These are phyloP conservation scores for Rattus rattus DNA, from an alignment of 2,113 vertebrate species.

Conservation along the genomic window DNA sequence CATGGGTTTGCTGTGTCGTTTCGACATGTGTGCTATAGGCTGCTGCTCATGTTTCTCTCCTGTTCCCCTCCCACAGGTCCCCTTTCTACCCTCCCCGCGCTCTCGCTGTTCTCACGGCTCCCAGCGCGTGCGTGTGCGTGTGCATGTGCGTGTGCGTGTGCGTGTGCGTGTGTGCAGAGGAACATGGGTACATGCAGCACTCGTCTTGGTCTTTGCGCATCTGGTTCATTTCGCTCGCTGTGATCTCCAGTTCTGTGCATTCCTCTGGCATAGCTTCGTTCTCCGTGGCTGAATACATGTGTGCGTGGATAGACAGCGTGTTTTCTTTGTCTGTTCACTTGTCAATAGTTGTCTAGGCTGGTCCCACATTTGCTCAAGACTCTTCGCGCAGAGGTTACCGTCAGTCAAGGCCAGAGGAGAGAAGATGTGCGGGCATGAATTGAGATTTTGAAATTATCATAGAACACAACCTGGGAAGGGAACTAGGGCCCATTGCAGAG, in stretches of 20 bases:
- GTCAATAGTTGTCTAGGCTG: not conserved
- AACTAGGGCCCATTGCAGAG: not conserved
- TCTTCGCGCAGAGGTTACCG: not conserved
- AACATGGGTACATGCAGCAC: fast-evolving
- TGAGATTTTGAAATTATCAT: not conserved
- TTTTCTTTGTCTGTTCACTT: not conserved
- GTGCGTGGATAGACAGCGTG: not conserved
- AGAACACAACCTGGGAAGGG: not conserved
- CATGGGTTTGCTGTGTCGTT: not conserved
- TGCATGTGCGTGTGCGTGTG: not conserved
- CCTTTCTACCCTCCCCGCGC: not conserved
- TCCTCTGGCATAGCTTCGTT: not conserved
- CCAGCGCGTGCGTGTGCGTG: no score
- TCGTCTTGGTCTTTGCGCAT: not conserved
- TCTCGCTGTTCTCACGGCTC: not conserved
- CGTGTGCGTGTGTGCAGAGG: not conserved
- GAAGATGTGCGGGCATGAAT: not conserved
- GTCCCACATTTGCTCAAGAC: not conserved
- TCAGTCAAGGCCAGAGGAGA: not conserved
- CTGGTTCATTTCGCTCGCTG: not conserved
- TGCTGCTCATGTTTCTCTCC: not conserved
- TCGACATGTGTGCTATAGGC: not conserved
- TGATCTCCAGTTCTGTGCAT: not conserved
- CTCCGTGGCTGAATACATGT: not conserved
- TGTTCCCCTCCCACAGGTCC: not conserved